Evolutionary conservation across 2,888 invertebrate species (phyloP).

Genomic region (Nezara viridula): DNA sequence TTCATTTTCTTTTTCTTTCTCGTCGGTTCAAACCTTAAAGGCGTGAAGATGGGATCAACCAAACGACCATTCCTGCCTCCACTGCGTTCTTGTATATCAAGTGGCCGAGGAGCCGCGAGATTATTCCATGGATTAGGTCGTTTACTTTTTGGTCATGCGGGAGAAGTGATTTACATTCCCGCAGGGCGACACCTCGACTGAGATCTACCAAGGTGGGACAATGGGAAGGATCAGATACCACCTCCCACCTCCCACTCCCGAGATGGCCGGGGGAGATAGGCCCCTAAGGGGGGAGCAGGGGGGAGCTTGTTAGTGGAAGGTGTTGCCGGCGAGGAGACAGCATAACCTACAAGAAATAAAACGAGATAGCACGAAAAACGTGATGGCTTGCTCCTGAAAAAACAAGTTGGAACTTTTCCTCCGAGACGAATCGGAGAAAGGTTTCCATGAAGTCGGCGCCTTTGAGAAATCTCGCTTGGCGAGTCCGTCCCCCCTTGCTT

Average conservation of each 20-base stretch:
- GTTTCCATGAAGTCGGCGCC: conserved; percentile 38
- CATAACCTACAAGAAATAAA: conserved; percentile 32
- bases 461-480: conserved; percentile 6
- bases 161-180: conserved; percentile 36
- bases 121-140: conserved; percentile 45
- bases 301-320: conserved; percentile 33
- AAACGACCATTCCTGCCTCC: background rate
- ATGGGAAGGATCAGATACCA: background rate
- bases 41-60: conserved; percentile 45
- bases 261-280: background rate
- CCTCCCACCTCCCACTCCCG: background rate
- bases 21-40: background rate
- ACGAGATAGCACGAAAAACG: conserved; percentile 39
- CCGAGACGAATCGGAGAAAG: conserved; percentile 25
- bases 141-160: conserved; percentile 37
- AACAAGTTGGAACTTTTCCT: background rate
- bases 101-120: conserved; percentile 4
- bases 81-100: conserved; percentile 24
- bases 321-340: background rate
- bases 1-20: background rate
- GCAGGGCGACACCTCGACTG: conserved; percentile 17
- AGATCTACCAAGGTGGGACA: background rate
- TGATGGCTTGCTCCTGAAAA: conserved; percentile 44
- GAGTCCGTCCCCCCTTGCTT: background rate
- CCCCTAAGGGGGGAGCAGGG: background rate